Percentiles rank a stretch among this genome's conserved stretches.
Evolutionary conservation across 2,113 vertebrate genomes (phyloP).

Genomic region (Atherinomorus stipes): DNA sequence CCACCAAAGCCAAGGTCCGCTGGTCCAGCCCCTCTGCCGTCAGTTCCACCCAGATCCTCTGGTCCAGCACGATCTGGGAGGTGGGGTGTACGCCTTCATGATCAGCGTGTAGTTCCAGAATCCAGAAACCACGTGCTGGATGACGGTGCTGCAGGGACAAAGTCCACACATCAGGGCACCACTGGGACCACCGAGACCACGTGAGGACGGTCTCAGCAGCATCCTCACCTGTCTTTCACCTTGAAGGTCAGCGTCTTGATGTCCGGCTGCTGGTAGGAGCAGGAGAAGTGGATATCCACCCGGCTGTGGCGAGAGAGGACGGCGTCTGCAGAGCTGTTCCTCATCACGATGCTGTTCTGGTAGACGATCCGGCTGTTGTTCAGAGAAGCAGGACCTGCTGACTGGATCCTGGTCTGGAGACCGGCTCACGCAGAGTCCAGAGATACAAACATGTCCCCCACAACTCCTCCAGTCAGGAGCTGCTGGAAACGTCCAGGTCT

Average conservation of each 20-base stretch:
- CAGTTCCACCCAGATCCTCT: conserved; percentile 43
- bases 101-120: conserved; percentile 38
- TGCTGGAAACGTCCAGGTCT: too few relatives aligned
- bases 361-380: conserved; percentile 23
- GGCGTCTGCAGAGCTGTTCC: not conserved
- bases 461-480: too few relatives aligned
- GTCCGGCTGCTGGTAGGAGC: conserved; percentile 4
- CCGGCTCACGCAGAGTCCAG: too few relatives aligned
- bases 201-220: too few relatives aligned
- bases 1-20: not conserved
- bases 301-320: conserved; percentile 10
- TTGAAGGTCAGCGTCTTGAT: conserved; percentile 5
- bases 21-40: conserved; percentile 10
- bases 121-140: conserved; percentile 11
- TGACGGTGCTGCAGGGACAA: conserved; percentile 21
- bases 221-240: conserved; percentile 31
- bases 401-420: too few relatives aligned
- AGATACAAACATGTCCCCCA: too few relatives aligned
- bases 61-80: not conserved
- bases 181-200: too few relatives aligned
- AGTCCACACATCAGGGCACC: not conserved
- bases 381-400: too few relatives aligned
- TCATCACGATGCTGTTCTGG: conserved; percentile 29
- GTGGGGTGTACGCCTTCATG: conserved; percentile 8
- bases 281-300: conserved; percentile 44